These are phyloP conservation scores for Chrysodeixis includens DNA, from an alignment of 2,888 invertebrate genomes.

Conservation along the genomic window DNA sequence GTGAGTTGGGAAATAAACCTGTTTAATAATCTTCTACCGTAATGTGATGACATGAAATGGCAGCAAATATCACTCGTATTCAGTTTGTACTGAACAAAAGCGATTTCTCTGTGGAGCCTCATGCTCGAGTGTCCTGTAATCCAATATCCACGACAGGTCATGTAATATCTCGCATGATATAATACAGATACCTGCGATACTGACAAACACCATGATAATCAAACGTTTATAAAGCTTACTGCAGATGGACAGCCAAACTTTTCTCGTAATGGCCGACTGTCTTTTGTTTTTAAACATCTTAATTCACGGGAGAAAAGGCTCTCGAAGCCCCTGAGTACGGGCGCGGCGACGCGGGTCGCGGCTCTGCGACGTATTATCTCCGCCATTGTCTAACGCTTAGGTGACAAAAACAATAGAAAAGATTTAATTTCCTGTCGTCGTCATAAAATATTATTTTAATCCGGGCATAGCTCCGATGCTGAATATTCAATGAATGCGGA, in stretches of 20 bases:
- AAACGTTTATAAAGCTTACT: constrained; percentile 18
- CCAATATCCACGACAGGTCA: constrained; percentile 22
- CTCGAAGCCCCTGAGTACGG: constrained; percentile 16
- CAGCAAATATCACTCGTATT: not conserved
- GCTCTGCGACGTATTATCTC: constrained; percentile 53
- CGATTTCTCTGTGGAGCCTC: constrained; percentile 17
- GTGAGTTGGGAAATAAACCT: not conserved
- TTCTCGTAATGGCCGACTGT: constrained; percentile 50
- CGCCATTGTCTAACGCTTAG: constrained; percentile 65
- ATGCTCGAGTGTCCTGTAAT: constrained; percentile 20
- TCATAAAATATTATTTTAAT: constrained; percentile 84
- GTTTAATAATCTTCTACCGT: not conserved
- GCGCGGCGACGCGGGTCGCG: constrained; percentile 10
- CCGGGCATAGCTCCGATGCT: constrained; percentile 72
- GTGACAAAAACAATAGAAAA: constrained; percentile 80
- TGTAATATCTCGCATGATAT: constrained; percentile 9
- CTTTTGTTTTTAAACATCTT: constrained; percentile 53
- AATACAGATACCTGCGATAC: constrained; percentile 12
- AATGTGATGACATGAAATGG: not conserved
- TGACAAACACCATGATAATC: constrained; percentile 27
- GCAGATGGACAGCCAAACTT: constrained; percentile 47
- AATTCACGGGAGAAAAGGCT: constrained; percentile 45
- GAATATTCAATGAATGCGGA: constrained; percentile 78
- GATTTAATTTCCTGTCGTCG: constrained; percentile 82
- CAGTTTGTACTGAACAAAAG: constrained; percentile 16